Percentiles rank a stretch among this genome's conserved stretches.
Conservation (phyloP, 2,113 vertebrate species). For the Syrmaticus mikado region DNA sequence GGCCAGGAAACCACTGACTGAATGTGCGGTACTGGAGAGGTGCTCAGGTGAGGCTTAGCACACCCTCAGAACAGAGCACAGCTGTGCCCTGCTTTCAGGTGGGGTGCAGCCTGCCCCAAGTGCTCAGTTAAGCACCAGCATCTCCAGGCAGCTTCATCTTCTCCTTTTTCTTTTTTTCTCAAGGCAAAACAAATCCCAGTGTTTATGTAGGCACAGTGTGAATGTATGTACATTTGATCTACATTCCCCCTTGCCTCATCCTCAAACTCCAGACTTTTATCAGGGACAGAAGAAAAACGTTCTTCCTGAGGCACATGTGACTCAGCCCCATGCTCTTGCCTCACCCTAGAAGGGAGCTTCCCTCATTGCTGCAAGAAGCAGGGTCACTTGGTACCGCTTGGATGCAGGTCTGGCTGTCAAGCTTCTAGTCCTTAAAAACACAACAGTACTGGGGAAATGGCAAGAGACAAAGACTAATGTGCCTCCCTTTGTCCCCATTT, state of each 20-base stretch:
- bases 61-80: neutral
- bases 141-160: neutral
- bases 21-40: neutral
- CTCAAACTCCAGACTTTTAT: neutral
- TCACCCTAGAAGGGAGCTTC: rapidly evolving
- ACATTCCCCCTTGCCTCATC: neutral
- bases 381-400: neutral
- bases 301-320: neutral
- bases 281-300: neutral
- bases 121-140: neutral
- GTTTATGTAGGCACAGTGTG: neutral
- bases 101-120: rapidly evolving
- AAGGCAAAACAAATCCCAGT: too few relatives aligned
- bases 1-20: neutral
- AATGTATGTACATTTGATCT: neutral
- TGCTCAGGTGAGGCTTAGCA: rapidly evolving
- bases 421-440: neutral
- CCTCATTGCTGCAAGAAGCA: neutral
- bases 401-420: neutral
- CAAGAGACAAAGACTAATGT: neutral
- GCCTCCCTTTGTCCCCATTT: neutral
- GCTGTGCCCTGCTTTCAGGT: neutral
- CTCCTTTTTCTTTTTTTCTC: neutral
- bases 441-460: neutral
- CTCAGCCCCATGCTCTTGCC: neutral